Base-by-base conservation (phyloP, 2,888 invertebrate genomes). In the Drosophila koepferae region DNA sequence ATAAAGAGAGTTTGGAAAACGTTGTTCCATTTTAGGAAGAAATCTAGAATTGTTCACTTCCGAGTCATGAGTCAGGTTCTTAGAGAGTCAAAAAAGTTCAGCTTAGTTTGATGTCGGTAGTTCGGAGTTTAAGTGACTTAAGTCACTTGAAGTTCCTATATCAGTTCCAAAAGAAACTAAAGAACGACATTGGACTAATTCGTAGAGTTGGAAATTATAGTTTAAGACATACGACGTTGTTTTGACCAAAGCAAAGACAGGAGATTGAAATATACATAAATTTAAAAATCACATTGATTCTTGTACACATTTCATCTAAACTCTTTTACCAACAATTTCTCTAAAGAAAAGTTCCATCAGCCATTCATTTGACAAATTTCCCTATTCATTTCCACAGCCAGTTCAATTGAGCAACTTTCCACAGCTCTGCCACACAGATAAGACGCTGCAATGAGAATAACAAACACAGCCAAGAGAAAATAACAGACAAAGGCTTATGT, bases 401-500 rank as follows among this genome's bases (percentile, higher is more conserved):
- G 58, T 44, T 58, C 58, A 36, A 16, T 58, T 31, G 58, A 58
- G 16, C 58, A 9, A 20, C 14, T 40, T 20, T 36, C 34, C 3
- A 20, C 44, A 58, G 9, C 44, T 36, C 58, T 44, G 34, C 6
- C 34, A 34, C 2, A 58, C 31, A 41, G 34, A 58, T 43, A 51
- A 64, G 49, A 67, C 14, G 55, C 51, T 53, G 56, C 58, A 55
- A 58, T 34, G 62, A n/a, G 44, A 59, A 54, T 63, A 71, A 44
- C 65, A 72, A 55, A 31, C 68, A 28, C 36, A 63, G 23, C 51
- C 64, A 59, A 69, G 64, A 53, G 63, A 68, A 72, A 66, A 49
- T 63, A 70, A 69, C 70, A 67, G 67, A 74, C 65, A 70, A 81
- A 75, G 74, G 82, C 77, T 80, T 79, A 73, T 63, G 74, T 67